Evolutionary conservation across 2,113 vertebrate species (phyloP).

Genomic region (Grus americana): DNA sequence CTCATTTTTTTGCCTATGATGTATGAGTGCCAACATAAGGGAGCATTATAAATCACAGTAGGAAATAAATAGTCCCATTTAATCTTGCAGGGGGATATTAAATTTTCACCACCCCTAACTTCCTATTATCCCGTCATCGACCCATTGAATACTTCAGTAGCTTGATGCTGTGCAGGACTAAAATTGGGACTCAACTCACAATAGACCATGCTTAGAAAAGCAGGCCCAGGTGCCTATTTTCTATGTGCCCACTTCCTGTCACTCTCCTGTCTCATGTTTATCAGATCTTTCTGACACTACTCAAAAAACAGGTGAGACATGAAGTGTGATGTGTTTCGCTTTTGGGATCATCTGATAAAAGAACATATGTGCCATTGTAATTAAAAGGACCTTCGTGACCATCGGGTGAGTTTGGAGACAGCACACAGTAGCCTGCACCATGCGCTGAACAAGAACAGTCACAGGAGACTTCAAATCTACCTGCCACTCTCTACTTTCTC

Average conservation of each 20-base stretch:
- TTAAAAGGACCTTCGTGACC: neutral
- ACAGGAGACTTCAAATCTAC: neutral
- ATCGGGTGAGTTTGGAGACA: neutral
- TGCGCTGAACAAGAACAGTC: neutral
- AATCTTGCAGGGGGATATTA: neutral
- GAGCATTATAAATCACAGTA: neutral
- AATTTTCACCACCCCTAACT: neutral
- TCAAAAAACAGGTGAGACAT: neutral
- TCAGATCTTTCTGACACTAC: neutral
- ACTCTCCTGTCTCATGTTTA: neutral
- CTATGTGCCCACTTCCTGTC: neutral
- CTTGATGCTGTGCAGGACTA: neutral
- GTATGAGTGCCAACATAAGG: neutral
- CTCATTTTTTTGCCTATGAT: neutral
- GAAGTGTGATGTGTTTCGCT: neutral
- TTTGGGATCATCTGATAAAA: neutral
- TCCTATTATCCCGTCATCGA: neutral
- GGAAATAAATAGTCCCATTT: constrained; percentile 14
- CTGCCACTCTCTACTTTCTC: neutral
- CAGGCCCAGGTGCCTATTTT: neutral
- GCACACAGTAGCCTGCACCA: neutral
- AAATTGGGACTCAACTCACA: neutral
- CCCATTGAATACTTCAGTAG: neutral
- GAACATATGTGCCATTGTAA: neutral
- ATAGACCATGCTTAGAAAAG: neutral